phyloP scores from a whole-genome alignment of 2,113 vertebrate species.

The Glaucomys volans region DNA sequence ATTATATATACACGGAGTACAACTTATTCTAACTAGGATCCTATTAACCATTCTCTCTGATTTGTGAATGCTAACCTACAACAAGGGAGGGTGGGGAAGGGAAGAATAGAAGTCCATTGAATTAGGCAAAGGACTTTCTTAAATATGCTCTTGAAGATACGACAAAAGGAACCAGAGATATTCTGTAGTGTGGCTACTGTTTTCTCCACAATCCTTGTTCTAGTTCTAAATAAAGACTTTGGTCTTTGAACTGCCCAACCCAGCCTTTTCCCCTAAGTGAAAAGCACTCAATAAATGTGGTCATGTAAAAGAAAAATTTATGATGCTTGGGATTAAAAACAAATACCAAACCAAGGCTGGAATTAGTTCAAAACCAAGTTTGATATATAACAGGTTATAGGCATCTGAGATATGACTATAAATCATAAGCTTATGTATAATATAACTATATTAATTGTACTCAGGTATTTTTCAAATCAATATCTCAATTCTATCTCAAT shows the following conservation, averaged over 20 bases:
- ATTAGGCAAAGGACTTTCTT: background rate
- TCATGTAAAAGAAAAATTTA: slow-evolving; percentile 72
- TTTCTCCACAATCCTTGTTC: background rate
- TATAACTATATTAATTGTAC: slow-evolving; percentile 33
- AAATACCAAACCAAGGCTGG: slow-evolving; percentile 61
- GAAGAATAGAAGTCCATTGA: too few species aligned
- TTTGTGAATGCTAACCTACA: too few species aligned
- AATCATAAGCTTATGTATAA: slow-evolving; percentile 43
- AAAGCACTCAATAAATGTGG: slow-evolving; percentile 73
- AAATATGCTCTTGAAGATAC: background rate
- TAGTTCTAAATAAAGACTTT: slow-evolving; percentile 58
- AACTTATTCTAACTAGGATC: too few species aligned
- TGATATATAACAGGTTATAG: slow-evolving; percentile 59
- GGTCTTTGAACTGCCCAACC: slow-evolving; percentile 64
- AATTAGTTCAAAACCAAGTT: slow-evolving; percentile 72
- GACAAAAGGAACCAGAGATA: background rate
- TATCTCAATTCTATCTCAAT: background rate
- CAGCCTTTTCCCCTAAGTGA: slow-evolving; percentile 59
- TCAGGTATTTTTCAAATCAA: slow-evolving; percentile 25
- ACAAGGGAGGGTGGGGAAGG: too few species aligned
- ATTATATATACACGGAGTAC: too few species aligned
- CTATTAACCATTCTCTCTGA: too few species aligned
- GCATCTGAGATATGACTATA: slow-evolving; percentile 24
- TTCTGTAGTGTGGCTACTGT: background rate
- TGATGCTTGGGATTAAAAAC: slow-evolving; percentile 56